Base-by-base conservation (phyloP, 2,113 vertebrate genomes). In the Labrus mixtus region DNA sequence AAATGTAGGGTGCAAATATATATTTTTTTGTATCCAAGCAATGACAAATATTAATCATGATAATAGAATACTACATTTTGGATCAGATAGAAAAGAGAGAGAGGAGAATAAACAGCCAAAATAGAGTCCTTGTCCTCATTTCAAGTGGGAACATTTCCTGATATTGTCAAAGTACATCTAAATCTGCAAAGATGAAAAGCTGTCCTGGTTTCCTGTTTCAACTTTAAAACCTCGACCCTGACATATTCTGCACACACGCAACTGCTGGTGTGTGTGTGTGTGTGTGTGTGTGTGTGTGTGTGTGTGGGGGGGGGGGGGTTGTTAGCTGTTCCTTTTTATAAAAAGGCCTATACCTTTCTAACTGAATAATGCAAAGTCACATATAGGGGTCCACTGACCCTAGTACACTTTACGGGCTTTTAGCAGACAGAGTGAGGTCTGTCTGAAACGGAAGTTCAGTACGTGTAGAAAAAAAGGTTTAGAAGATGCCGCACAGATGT, bases 291-390 rank as follows among this genome's bases (percentile, higher is more conserved):
- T n/a, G n/a, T n/a, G n/a, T n/a, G n/a, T n/a, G n/a, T n/a, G n/a
- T n/a, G n/a, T n/a, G 43, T 60, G 10, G 6, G 37, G 25, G 25
- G 25, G 25, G 25, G 25, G 29, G 29, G 29, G 29, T 0, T 33
- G 39, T 56, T 60, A 50, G 23, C 65, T 68, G 68, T 68, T 59
- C 22, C 46, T 48, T 17, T 7, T 17, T 20, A 37, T 56, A 54
- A 59, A 68, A 45, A 11, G 16, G 46, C 19, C 11, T 51, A n/a
- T 45, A 45, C 55, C 19, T 70, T 71, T 66, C 57, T 19, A 68
- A 64, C 50, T 78, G 66, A 81, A 88, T 87, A 78, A 87, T 79
- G 65, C 68, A 79, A 60, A 22, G 12, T 77, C 61, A 41, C 55
- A 65, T 53, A 61, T n/a, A 58, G 22, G 22, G 37, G 23, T 73